Conservation (phyloP, 2,113 vertebrate species). For the Clarias magur region DNA sequence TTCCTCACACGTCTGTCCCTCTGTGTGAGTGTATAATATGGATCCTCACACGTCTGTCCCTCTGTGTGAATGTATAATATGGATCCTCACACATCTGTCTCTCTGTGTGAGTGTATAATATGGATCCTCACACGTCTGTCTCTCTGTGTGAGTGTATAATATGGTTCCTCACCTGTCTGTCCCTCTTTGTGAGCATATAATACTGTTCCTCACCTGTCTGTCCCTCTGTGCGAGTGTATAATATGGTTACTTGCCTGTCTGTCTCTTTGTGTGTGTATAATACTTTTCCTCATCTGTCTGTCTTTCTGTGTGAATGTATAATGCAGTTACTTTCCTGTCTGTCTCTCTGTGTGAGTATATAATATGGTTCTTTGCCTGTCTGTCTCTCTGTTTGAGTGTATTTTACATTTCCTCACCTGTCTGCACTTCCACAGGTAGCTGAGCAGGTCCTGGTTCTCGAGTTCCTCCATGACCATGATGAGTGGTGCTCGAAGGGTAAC, state of each 20-base stretch:
- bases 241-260: neutral
- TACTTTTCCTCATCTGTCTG: neutral
- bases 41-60: neutral
- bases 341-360: neutral
- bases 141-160: neutral
- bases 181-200: neutral
- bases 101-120: neutral
- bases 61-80: neutral
- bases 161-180: neutral
- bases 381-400: neutral
- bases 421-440: constrained; percentile 75
- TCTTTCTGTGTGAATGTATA: neutral
- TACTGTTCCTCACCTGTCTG: neutral
- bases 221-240: neutral
- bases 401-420: constrained; percentile 57
- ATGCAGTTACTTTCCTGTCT: neutral
- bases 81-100: neutral
- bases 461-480: constrained; percentile 74
- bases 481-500: constrained; percentile 73
- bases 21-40: neutral
- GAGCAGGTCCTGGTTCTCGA: constrained; percentile 76
- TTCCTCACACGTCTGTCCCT: neutral
- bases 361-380: neutral
- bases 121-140: neutral
- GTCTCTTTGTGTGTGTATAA: neutral